Base-by-base conservation (phyloP, 1,140 invertebrate genomes). In the Probaryconus sp. region DNA sequence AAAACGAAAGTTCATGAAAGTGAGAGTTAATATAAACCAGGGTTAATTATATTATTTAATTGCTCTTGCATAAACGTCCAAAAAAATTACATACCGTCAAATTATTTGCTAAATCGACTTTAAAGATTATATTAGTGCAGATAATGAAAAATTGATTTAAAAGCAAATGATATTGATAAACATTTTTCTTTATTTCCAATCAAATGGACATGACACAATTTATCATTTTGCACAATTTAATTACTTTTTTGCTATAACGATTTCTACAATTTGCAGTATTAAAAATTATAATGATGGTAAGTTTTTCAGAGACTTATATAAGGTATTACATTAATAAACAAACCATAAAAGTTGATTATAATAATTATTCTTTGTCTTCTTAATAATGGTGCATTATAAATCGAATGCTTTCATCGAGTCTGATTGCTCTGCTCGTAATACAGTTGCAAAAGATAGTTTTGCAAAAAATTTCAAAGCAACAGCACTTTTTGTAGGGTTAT, bases 1-100 rank as follows among this genome's bases (percentile, higher is more conserved):
- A 72, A 72, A 72, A 64, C 51, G 68, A 72, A 72, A 72, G 68
- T 72, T 58, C 68, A 51, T 31, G 60, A 72, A 64, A 72, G 68
- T 58, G 43, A 72, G 51, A 56, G 58, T 65, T 43, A 65, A 53
- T 65, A 47, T 47, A 53, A 50, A 17, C 35, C 13, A 16, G 14
- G 51, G 43, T 2, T 50, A 51, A 58, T 70, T 63, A 70, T 50
- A 70, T 58, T 71, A 71, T 71, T 58, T 64, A 33, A 58, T 71
- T 71, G 37, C 58, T 14, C 26, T 24, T 42, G 14, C 5, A 50
- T 33, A 64, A 65, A 50, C 50, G 17, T 26, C 31, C 21, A 5
- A 7, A n/a, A n/a, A n/a, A n/a, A n/a, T n/a, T n/a, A n/a, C n/a
- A n/a, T n/a, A n/a, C n/a, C n/a, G n/a, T n/a, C n/a, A n/a, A n/a